Base-by-base conservation (phyloP, 2,797 vertebrate genomes). In the Premnoplex brunnescens region DNA sequence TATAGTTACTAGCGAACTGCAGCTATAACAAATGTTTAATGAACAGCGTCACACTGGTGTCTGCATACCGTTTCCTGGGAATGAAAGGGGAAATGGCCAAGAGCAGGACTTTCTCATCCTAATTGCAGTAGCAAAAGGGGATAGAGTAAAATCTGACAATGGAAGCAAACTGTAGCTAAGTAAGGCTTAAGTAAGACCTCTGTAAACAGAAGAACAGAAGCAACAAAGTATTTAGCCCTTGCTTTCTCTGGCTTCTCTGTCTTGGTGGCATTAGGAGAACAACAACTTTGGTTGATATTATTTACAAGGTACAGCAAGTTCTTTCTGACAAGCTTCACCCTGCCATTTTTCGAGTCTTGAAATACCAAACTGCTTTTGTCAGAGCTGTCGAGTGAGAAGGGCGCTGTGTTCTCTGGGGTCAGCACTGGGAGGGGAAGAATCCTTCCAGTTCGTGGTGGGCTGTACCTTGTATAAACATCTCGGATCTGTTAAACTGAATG, bases 11-110 rank as follows among this genome's bases (percentile, higher is more conserved):
- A 67, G 58, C 68, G 58, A 51, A 85, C n/a, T 62, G 79, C 75
- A 89, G 69, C 89, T 85, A 9, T 75, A 89, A 84, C 46, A 72
- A 71, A 80, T 77, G n/a, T 64, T 88, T 96, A 92, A 91, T 63
- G 69, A 96, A 75, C 44, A 77, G 49, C 34, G 32, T 60, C 89
- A 39, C 74, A 10, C 56, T 54, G 62, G 55, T 36, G n/a, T 64
- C 90, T 69, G 63, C 51, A 49, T 82, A 49, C 43, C 37, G 82
- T 80, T 91, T 74, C 60, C 60, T 43, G 81, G 24, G 78, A 93
- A 37, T 64, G 77, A 83, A 93, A 69, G 32, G 39, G 23, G 43
- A 80, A 92, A 59, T 41, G 66, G 46, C 55, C 76, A 52, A 39
- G 28, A 66, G 32, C 18, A 9, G 43, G 43, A 60, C 59, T 85